Evolutionary conservation across 2,113 vertebrate genomes (phyloP), one percentile per base, ranked within the genome.

Genomic region (Marcusenius ussheri): DNA sequence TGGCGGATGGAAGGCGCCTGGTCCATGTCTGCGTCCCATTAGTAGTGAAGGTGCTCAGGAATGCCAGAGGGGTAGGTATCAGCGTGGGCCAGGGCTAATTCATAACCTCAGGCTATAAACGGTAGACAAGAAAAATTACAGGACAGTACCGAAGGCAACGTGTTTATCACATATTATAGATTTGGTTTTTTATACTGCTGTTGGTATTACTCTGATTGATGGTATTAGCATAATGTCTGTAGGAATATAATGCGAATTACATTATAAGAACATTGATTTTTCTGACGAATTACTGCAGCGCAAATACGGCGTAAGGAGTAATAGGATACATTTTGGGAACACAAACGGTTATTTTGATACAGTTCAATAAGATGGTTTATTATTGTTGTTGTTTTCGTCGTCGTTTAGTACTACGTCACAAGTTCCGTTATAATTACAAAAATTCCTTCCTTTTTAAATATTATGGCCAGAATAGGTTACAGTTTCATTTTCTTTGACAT

Each of bases 1-100:
- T 97, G 96, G 96, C 94, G 96, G 94, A 97, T 97, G 96, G 96
- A 97, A 92, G 96, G 96, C 51, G 96, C 96, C 1, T 97, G 96
- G 96, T 97, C 96, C 6, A 97, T 97, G 96, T 97, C 96, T 88
- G 95, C 96, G 56, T 93, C 96, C 56, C 96, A 97, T 94, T 97
- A 95, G 93, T 92, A 80, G 46, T 89, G 70, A 74, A 89, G 91
- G 89, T 74, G 91, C 89, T 85, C 91, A 89, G 89, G n/a, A 19
- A 86, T 91, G 88, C 90, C 90, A 45, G 42, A 89, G 51, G 88
- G 91, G 91, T 92, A 91, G 39, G 91, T 91, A 24, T 21, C 31
- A 10, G 85, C 24, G 49, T 15, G 53, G 45, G 5, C 3, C 8
- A 46, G 49, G 49, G 31, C 21, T 35, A 24, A 51, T 31, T 31